Percentiles rank a stretch among this genome's conserved stretches.
Evolutionary conservation across 2,113 vertebrate species (phyloP).

Genomic region (Percopsis transmontana): DNA sequence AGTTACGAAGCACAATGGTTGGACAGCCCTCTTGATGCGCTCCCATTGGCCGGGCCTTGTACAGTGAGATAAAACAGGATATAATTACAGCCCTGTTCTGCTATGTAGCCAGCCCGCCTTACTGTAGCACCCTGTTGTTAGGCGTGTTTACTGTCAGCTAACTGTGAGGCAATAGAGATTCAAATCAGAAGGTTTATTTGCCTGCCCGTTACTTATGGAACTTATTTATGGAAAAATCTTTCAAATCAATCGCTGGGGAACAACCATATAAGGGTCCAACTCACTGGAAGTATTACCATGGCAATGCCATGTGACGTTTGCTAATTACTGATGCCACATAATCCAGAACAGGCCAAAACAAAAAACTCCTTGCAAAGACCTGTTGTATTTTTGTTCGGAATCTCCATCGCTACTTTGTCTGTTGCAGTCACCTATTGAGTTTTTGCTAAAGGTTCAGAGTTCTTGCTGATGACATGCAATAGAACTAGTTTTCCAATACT

Average conservation of each 20-base stretch:
- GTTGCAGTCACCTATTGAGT: background rate
- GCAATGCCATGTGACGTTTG: background rate
- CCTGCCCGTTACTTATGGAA: background rate
- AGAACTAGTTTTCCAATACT: no score
- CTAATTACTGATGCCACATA: conserved; percentile 6
- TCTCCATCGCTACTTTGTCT: conserved; percentile 7
- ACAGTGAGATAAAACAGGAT: conserved; percentile 39
- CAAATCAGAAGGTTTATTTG: conserved; percentile 6
- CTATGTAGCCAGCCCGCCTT: conserved; percentile 15
- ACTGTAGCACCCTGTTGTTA: conserved; percentile 29
- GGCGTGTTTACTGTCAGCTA: conserved; percentile 26
- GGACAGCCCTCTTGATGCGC: conserved; percentile 1
- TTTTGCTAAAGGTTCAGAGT: no score
- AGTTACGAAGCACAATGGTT: conserved; percentile 17
- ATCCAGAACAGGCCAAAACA: conserved; percentile 29
- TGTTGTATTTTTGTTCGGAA: conserved; percentile 9
- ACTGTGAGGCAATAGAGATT: conserved; percentile 29
- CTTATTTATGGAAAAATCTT: background rate
- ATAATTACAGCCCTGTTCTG: conserved; percentile 45
- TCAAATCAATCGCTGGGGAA: background rate
- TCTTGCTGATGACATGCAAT: no score
- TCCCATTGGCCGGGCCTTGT: conserved; percentile 19
- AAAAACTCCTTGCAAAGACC: conserved; percentile 12
- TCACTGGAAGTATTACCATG: background rate
- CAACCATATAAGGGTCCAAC: background rate